phyloP scores from a whole-genome alignment of 2,797 vertebrate species.

The Catamblyrhynchus diadema region DNA sequence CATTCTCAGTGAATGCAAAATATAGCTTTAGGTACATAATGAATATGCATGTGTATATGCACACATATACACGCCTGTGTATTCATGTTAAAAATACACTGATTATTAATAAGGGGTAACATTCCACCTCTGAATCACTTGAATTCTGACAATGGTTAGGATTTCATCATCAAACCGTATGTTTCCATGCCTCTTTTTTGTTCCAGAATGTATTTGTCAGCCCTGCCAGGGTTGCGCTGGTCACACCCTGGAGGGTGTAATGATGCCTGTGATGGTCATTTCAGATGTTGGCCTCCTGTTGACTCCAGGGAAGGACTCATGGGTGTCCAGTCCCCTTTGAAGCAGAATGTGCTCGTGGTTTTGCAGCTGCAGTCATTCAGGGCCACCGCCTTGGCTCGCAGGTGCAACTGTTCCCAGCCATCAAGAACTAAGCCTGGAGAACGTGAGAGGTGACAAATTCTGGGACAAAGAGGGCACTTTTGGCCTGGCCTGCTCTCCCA shows the following conservation, averaged over 20 bases:
- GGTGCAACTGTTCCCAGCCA: neutral
- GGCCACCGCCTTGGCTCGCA: neutral
- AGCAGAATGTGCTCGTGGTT: fast-evolving
- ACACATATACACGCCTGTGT: neutral
- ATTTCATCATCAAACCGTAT: neutral
- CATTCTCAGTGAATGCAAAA: neutral
- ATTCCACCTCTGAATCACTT: neutral
- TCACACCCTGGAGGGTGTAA: neutral
- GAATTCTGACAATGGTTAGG: neutral
- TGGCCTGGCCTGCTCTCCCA: neutral
- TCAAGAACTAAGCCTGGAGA: neutral
- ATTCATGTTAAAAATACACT: neutral
- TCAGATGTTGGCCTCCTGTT: neutral
- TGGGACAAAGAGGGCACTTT: neutral
- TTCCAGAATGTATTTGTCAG: neutral
- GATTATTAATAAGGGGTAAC: neutral
- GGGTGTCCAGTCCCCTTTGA: neutral
- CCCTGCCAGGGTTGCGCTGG: no score
- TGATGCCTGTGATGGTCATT: neutral
- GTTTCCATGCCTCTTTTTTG: neutral
- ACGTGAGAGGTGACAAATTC: neutral
- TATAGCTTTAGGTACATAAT: neutral
- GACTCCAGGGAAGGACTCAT: neutral
- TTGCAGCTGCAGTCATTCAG: neutral
- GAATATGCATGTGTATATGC: neutral